These are phyloP conservation scores for Triplophysa rosa DNA, from an alignment of 2,113 vertebrate genomes.

Conservation along the genomic window DNA sequence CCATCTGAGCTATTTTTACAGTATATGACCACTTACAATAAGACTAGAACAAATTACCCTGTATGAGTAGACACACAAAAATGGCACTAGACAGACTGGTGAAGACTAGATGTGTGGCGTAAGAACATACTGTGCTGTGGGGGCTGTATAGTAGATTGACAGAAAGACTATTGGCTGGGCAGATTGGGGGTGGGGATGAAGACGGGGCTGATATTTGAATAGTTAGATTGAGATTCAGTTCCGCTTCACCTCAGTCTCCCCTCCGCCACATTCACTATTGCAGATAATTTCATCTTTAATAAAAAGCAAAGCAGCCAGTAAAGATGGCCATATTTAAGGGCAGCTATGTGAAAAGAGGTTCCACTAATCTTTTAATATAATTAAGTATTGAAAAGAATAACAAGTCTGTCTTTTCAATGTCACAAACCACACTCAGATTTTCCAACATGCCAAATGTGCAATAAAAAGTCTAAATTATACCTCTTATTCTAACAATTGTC, in stretches of 20 bases:
- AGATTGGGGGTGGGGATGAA: conserved; percentile 9
- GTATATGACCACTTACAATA: background rate
- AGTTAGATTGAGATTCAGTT: conserved; percentile 22
- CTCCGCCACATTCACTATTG: background rate
- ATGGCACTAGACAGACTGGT: background rate
- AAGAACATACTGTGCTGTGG: background rate
- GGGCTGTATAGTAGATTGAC: conserved; percentile 40
- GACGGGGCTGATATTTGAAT: conserved; percentile 13
- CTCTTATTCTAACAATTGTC: too few relatives aligned
- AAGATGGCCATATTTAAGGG: background rate
- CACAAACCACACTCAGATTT: too few relatives aligned
- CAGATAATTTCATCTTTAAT: conserved; percentile 21
- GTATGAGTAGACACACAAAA: background rate
- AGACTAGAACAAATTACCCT: background rate
- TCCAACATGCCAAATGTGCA: too few relatives aligned
- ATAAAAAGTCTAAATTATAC: too few relatives aligned
- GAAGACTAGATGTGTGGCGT: background rate
- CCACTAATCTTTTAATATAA: background rate
- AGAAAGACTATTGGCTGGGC: conserved; percentile 16
- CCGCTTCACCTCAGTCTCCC: conserved; percentile 1
- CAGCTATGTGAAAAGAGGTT: background rate
- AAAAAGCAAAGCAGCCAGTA: background rate
- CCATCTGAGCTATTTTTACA: background rate
- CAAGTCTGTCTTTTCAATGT: background rate
- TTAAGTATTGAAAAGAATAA: background rate